Conservation (phyloP, 2,888 invertebrate genomes). For the Drosophila greeni region DNA sequence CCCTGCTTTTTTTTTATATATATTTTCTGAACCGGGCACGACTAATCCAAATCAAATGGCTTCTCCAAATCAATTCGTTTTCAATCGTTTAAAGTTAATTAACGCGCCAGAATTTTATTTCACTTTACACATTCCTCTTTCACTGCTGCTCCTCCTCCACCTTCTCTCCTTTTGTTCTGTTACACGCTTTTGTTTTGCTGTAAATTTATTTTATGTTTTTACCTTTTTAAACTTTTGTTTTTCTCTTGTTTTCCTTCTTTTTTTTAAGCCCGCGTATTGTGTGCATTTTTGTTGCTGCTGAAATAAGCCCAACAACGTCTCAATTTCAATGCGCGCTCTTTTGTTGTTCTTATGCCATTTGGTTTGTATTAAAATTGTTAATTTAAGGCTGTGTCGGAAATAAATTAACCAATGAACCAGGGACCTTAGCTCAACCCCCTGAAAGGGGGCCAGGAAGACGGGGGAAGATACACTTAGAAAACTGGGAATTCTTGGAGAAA, state of each 20-base stretch:
- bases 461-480: neutral
- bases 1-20: conserved; percentile 3
- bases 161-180: conserved; percentile 43
- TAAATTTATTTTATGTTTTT: conserved; percentile 64
- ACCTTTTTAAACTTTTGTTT: conserved; percentile 51
- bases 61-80: conserved; percentile 72
- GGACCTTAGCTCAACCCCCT: conserved; percentile 16
- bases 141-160: conserved; percentile 1
- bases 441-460: neutral
- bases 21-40: conserved; percentile 55
- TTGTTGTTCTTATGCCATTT: conserved; percentile 51
- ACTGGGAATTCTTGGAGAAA: neutral
- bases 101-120: conserved; percentile 68
- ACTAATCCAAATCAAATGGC: conserved; percentile 74
- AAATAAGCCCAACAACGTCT: conserved; percentile 55
- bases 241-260: conserved; percentile 46
- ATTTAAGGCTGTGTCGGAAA: conserved; percentile 67
- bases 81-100: conserved; percentile 74
- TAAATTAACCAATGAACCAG: conserved; percentile 69
- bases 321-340: conserved; percentile 66
- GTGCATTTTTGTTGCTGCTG: conserved; percentile 34
- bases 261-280: conserved; percentile 26
- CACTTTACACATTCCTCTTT: conserved; percentile 52
- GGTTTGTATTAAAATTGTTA: conserved; percentile 68
- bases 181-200: conserved; percentile 65